Evolutionary conservation across 2,888 invertebrate genomes (phyloP).

Genomic region (Odontocolon sp.): DNA sequence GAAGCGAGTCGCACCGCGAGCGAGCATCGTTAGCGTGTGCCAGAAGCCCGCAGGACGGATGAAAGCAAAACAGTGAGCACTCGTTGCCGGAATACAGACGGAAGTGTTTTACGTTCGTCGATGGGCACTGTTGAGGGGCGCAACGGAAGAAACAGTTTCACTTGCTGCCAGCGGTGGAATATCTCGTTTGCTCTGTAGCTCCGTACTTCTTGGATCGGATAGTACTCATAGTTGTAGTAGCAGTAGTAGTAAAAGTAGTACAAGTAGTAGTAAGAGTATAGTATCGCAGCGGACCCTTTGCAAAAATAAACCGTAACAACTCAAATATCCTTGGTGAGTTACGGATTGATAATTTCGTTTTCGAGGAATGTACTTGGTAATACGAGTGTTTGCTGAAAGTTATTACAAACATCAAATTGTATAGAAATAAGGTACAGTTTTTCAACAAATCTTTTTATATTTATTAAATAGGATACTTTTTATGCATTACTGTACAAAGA

Average conservation of each 20-base stretch:
- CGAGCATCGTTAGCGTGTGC: slow-evolving; percentile 66
- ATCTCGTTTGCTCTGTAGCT: neutral
- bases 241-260: neutral
- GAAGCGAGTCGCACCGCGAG: slow-evolving; percentile 51
- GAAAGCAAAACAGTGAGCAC: slow-evolving; percentile 72
- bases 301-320: neutral
- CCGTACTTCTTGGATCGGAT: neutral
- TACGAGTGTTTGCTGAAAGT: no score
- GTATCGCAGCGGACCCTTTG: neutral
- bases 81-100: slow-evolving; percentile 64
- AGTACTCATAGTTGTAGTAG: neutral
- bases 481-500: no score
- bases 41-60: slow-evolving; percentile 64
- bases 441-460: no score
- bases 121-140: slow-evolving; percentile 18
- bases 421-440: no score
- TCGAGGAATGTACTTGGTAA: neutral
- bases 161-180: neutral
- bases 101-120: slow-evolving; percentile 65
- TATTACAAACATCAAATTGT: no score
- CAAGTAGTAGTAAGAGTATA: neutral
- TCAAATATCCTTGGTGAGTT: neutral
- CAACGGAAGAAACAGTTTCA: slow-evolving; percentile 33
- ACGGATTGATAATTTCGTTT: neutral
- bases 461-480: no score